Percentiles rank a stretch among this genome's conserved stretches.
These are phyloP conservation scores for Yasuhikotakia modesta DNA, from an alignment of 2,797 vertebrate genomes.

Conservation along the genomic window DNA sequence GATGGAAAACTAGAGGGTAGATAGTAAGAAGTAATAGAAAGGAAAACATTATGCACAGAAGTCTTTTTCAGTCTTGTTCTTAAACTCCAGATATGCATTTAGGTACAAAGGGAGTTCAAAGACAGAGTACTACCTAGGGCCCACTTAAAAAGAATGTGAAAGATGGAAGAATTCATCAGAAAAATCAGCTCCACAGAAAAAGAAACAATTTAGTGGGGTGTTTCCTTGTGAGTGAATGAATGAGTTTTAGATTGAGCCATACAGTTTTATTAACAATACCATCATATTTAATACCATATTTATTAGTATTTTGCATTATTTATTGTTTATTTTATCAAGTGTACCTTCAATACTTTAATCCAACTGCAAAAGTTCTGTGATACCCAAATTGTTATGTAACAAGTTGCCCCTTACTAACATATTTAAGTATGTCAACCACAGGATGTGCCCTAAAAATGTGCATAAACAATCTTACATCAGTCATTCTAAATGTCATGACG, in stretches of 20 bases:
- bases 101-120: conserved; percentile 13
- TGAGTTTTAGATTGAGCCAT: conserved; percentile 51
- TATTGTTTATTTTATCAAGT: conserved; percentile 48
- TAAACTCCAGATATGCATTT: conserved; percentile 25
- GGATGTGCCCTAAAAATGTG: not conserved
- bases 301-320: conserved; percentile 41
- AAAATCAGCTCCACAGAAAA: conserved; percentile 14
- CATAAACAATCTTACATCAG: not conserved
- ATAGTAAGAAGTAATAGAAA: conserved; percentile 36
- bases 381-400: conserved; percentile 16
- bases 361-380: conserved; percentile 30
- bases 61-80: conserved; percentile 28
- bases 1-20: conserved; percentile 31
- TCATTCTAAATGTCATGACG: too few species aligned
- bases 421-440: not conserved
- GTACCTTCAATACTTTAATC: conserved; percentile 48
- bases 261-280: conserved; percentile 42
- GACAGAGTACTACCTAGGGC: conserved; percentile 31
- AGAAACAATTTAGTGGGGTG: not conserved
- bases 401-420: conserved; percentile 16
- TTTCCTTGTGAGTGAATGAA: conserved; percentile 33
- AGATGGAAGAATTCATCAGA: conserved; percentile 21
- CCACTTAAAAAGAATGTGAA: conserved; percentile 57
- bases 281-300: not conserved
- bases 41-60: conserved; percentile 32